These are phyloP conservation scores for Diachasma alloeum DNA, from an alignment of 1,140 invertebrate species.

Conservation along the genomic window DNA sequence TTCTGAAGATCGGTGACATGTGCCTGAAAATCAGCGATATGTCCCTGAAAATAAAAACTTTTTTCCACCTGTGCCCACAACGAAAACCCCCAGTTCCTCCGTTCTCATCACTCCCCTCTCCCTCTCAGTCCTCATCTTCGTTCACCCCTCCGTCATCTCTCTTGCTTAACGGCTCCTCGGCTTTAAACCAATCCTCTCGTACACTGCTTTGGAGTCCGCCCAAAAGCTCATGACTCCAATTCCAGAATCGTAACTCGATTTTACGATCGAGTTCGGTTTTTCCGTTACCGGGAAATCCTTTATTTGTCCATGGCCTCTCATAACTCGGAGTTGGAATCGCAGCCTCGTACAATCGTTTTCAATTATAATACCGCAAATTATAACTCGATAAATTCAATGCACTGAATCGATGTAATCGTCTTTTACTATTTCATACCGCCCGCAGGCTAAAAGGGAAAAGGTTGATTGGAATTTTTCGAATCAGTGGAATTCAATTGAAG, in stretches of 20 bases:
- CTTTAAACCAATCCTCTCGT: conserved; percentile 18
- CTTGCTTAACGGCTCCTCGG: conserved; percentile 10
- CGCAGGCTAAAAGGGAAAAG: conserved; percentile 9
- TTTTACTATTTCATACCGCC: background rate
- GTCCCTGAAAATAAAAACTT: too few species aligned
- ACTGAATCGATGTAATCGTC: background rate
- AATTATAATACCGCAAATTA: conserved; percentile 27
- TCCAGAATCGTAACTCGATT: conserved; percentile 27
- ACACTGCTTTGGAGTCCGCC: conserved; percentile 18
- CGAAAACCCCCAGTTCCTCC: too few species aligned
- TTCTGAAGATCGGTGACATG: too few species aligned
- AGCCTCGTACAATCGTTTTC: conserved; percentile 5
- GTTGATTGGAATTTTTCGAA: conserved; percentile 10
- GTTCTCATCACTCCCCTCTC: too few species aligned
- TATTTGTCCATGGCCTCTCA: conserved; percentile 1
- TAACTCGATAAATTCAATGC: conserved; percentile 17
- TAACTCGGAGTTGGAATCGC: background rate
- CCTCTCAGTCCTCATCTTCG: too few species aligned
- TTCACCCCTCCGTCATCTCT: background rate
- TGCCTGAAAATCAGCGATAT: too few species aligned
- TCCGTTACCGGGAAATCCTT: background rate
- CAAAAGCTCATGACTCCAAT: conserved; percentile 18
- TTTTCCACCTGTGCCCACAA: too few species aligned
- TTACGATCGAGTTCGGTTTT: conserved; percentile 22
- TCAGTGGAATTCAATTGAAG: conserved; percentile 26